phyloP scores from a whole-genome alignment of 2,797 vertebrate species.

The Chrysocyon brachyurus region DNA sequence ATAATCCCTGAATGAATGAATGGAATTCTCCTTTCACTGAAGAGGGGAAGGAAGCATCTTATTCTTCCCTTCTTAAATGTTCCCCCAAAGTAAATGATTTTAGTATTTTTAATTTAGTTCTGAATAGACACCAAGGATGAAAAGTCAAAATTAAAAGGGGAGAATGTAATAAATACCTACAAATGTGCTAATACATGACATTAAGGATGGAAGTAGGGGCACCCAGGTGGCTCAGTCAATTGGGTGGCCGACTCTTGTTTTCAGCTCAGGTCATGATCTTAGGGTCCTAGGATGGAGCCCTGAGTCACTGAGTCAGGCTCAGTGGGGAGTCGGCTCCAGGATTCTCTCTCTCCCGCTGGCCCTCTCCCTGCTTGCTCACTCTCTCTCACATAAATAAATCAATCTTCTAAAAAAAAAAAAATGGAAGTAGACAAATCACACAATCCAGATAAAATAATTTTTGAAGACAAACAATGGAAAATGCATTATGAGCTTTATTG shows the following conservation, averaged over 20 bases:
- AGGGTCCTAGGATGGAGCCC: neutral
- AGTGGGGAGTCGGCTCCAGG: neutral
- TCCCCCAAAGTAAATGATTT: slow-evolving; percentile 1
- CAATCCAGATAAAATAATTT: slow-evolving; percentile 6
- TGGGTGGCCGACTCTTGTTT: neutral
- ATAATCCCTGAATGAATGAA: neutral
- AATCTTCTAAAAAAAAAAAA: neutral
- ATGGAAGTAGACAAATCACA: slow-evolving; percentile 41
- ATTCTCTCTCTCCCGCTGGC: neutral
- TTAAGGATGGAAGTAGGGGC: neutral
- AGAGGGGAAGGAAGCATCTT: neutral
- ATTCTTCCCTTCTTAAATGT: neutral
- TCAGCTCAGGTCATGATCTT: neutral
- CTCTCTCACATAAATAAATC: neutral
- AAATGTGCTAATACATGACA: neutral
- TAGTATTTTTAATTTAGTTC: slow-evolving; percentile 31
- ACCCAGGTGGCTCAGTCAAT: neutral
- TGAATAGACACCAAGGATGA: slow-evolving; percentile 34
- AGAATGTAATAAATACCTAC: slow-evolving; percentile 29
- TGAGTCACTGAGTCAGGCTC: neutral
- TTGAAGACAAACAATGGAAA: slow-evolving; percentile 37
- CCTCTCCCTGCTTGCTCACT: neutral
- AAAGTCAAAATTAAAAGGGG: slow-evolving; percentile 42
- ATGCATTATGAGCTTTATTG: neutral
- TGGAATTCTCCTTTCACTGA: slow-evolving; percentile 24